Percentiles rank a stretch among this genome's conserved stretches.
Conservation (phyloP, 2,113 vertebrate species). For the Pachyramphus minor region DNA sequence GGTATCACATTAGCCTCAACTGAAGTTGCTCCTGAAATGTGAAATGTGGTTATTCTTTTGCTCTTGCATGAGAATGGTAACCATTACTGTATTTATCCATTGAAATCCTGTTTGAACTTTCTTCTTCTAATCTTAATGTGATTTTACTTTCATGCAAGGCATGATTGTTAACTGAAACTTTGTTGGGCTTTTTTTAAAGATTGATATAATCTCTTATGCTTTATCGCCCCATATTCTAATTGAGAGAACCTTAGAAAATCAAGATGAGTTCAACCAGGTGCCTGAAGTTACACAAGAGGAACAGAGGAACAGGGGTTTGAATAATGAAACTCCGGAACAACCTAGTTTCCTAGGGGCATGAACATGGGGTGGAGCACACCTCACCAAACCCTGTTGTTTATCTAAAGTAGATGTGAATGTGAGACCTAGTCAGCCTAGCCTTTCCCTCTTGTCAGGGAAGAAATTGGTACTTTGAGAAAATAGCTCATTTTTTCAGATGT, state of each 20-base stretch:
- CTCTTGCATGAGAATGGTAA: not conserved
- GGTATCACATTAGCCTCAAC: not conserved
- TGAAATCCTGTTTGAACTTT: not conserved
- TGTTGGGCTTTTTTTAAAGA: not conserved
- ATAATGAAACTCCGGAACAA: not conserved
- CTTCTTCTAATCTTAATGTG: not conserved
- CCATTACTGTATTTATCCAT: not conserved
- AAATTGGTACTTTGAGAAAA: not conserved
- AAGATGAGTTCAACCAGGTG: not conserved
- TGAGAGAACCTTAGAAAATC: not conserved
- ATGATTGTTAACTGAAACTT: not conserved
- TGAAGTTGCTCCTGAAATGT: not conserved
- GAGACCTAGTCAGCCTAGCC: not conserved
- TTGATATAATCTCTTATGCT: not conserved
- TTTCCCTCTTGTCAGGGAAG: not conserved
- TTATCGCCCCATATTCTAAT: not conserved
- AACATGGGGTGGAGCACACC: not conserved
- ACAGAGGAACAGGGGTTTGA: not conserved
- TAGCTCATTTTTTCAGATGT: not conserved
- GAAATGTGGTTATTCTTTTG: not conserved
- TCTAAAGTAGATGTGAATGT: not conserved
- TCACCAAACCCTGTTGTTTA: not conserved
- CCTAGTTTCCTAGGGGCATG: fast-evolving
- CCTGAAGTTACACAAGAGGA: not conserved
- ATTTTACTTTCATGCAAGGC: not conserved